Evolutionary conservation across 1,140 invertebrate species (phyloP).

Genomic region (Lordiphosa clarofinis): DNA sequence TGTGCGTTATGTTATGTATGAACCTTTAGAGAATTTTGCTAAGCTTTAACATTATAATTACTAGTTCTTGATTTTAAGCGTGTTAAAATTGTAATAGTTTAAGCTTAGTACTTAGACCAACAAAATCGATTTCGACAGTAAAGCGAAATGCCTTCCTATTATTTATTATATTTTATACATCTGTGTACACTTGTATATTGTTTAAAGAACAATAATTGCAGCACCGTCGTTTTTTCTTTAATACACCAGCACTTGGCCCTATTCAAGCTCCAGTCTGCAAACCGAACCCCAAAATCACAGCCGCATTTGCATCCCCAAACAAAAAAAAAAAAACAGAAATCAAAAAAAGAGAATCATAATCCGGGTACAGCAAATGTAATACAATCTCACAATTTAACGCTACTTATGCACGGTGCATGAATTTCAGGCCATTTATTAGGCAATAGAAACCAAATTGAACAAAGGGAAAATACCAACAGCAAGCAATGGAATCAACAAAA

Average conservation of each 20-base stretch:
- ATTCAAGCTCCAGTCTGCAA: slow-evolving; percentile 5
- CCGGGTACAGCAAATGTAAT: slow-evolving; percentile 40
- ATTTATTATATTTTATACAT: too few species aligned
- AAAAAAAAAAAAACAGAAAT: slow-evolving; percentile 6
- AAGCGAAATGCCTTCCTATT: too few species aligned
- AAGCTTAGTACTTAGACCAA: too few species aligned
- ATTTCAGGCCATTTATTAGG: slow-evolving; percentile 46
- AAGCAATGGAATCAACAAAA: too few species aligned
- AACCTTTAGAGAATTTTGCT: neutral
- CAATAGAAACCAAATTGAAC: slow-evolving; percentile 31
- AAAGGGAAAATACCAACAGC: slow-evolving; percentile 8
- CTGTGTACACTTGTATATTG: too few species aligned
- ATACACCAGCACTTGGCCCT: neutral
- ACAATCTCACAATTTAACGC: slow-evolving; percentile 60
- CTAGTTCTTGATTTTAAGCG: too few species aligned
- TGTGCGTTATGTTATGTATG: neutral
- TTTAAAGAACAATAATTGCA: too few species aligned
- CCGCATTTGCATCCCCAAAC: slow-evolving; percentile 16
- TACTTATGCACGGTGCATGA: slow-evolving; percentile 54
- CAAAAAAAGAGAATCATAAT: slow-evolving; percentile 31
- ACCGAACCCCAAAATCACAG: slow-evolving; percentile 1
- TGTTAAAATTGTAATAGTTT: too few species aligned
- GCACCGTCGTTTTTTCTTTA: too few species aligned
- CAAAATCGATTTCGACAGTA: too few species aligned
- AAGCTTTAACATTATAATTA: too few species aligned